These are phyloP conservation scores for Geopemphigus sp. DNA, from an alignment of 1,140 invertebrate species.

Conservation along the genomic window DNA sequence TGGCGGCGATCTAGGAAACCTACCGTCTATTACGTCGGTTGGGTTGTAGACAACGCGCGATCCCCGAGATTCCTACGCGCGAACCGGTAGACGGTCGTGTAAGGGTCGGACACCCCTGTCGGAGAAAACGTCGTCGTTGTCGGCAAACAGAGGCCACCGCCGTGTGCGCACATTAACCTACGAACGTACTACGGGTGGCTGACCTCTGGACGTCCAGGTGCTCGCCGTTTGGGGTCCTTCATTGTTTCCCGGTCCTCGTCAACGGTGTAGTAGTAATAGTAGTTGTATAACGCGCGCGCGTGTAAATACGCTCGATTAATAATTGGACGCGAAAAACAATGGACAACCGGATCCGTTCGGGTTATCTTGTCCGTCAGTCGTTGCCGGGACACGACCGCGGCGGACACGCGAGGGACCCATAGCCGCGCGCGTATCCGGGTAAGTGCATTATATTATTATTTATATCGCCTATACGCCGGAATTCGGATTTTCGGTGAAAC, in stretches of 20 bases:
- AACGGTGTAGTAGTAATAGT: too few relatives aligned
- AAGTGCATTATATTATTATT: too few relatives aligned
- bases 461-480: too few relatives aligned
- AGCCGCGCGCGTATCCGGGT: too few relatives aligned
- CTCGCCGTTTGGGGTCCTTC: slow-evolving; percentile 18
- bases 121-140: not conserved
- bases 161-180: too few relatives aligned
- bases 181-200: not conserved
- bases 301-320: too few relatives aligned
- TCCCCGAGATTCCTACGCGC: too few relatives aligned
- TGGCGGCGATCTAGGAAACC: too few relatives aligned
- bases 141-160: slow-evolving; percentile 3
- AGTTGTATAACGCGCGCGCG: too few relatives aligned
- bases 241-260: not conserved
- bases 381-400: not conserved
- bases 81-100: not conserved
- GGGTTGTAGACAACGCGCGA: too few relatives aligned
- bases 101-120: not conserved
- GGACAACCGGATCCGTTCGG: slow-evolving; percentile 13
- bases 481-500: too few relatives aligned
- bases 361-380: slow-evolving; percentile 37
- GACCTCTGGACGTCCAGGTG: slow-evolving; percentile 33
- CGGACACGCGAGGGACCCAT: not conserved
- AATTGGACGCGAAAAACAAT: slow-evolving; percentile 12
- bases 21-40: too few relatives aligned